These are phyloP conservation scores for Amblyopsis rosae DNA, from an alignment of 2,113 vertebrate species.

Conservation along the genomic window DNA sequence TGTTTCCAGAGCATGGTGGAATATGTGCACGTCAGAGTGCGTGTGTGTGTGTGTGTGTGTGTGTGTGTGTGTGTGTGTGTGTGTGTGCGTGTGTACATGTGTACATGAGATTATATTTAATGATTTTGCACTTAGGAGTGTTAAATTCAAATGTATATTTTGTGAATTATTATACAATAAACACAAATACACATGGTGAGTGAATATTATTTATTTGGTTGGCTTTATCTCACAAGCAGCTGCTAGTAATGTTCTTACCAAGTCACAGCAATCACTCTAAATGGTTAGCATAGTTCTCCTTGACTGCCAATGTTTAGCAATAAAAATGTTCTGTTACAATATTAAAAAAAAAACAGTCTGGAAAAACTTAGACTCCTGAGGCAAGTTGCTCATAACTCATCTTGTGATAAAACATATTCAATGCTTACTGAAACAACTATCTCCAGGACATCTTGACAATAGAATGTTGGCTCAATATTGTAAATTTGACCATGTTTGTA, in stretches of 20 bases:
- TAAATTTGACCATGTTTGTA: conserved; percentile 39
- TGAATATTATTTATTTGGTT: conserved; percentile 26
- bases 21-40: too few species aligned
- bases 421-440: conserved; percentile 29
- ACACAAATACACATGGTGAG: too few species aligned
- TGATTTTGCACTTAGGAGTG: too few species aligned
- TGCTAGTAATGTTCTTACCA: conserved; percentile 20
- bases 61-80: too few species aligned
- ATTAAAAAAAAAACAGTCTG: conserved; percentile 27
- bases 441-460: conserved; percentile 38
- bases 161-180: too few species aligned
- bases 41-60: too few species aligned
- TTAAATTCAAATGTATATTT: too few species aligned
- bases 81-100: too few species aligned
- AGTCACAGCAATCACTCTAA: conserved; percentile 33
- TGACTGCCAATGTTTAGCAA: conserved; percentile 6
- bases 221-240: conserved; percentile 28
- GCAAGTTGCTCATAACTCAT: conserved; percentile 52
- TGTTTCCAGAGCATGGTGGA: too few species aligned
- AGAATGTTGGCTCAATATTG: conserved; percentile 28
- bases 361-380: conserved; percentile 43
- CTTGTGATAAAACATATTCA: conserved; percentile 28
- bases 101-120: too few species aligned
- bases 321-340: conserved; percentile 27
- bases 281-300: conserved; percentile 52